A percentile compares a stretch with the other conserved stretches of the same genome.
Conservation (phyloP, 1,140 invertebrate genomes). For the Branchinecta lindahli region DNA sequence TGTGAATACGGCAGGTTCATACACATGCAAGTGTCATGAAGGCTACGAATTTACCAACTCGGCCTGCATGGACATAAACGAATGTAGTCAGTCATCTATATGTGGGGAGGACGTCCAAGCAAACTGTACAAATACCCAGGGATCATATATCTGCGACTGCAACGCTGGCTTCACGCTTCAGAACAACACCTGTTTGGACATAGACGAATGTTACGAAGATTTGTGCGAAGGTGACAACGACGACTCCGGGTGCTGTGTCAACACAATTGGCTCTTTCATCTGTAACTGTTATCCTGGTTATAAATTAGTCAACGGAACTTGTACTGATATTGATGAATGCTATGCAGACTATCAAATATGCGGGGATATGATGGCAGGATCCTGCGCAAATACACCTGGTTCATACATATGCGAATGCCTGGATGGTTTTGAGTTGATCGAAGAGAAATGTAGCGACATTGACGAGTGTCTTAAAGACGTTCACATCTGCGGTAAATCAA, state of each 20-base stretch:
- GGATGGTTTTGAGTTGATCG: constrained; percentile 52
- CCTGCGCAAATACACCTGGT: constrained; percentile 50
- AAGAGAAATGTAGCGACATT: constrained; percentile 32
- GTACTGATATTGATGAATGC: constrained; percentile 28
- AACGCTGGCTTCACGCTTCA: not conserved
- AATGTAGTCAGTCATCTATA: constrained; percentile 5
- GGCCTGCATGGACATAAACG: not conserved
- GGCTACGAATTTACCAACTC: not conserved
- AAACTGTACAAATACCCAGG: not conserved
- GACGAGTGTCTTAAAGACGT: constrained; percentile 19
- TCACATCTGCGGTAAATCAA: constrained; percentile 20
- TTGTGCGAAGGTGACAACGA: constrained; percentile 19
- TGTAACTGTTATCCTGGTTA: constrained; percentile 27
- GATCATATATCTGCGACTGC: not conserved
- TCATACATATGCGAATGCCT: constrained; percentile 65
- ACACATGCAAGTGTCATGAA: not conserved
- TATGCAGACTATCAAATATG: too few species aligned
- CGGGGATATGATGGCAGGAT: constrained; percentile 28
- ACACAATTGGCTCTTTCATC: constrained; percentile 23
- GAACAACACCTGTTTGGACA: constrained; percentile 19
- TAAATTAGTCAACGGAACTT: constrained; percentile 38
- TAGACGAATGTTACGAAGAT: constrained; percentile 22
- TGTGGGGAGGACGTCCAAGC: not conserved
- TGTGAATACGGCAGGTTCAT: not conserved
- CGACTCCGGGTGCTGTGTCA: constrained; percentile 23